These are phyloP conservation scores for Oceanodroma leucorhoa DNA, from an alignment of 2,797 vertebrate genomes.

Conservation along the genomic window DNA sequence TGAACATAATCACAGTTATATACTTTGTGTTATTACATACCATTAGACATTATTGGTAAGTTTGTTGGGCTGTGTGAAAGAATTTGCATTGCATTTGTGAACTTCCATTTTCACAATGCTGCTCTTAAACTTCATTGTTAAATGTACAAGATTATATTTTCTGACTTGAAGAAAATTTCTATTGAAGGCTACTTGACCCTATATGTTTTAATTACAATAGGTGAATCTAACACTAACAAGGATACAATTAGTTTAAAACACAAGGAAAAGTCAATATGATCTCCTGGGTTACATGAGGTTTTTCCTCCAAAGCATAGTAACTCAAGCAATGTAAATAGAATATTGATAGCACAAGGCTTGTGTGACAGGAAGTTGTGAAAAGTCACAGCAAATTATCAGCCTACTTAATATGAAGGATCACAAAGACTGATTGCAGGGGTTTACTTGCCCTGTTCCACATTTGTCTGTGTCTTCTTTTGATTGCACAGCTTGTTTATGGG, in stretches of 20 bases:
- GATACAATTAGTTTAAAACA: background rate
- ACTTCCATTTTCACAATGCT: background rate
- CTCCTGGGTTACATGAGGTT: background rate
- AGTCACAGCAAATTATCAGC: background rate
- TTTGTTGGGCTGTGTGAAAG: background rate
- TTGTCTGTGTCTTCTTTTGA: background rate
- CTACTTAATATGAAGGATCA: background rate
- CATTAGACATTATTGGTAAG: background rate
- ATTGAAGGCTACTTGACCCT: background rate
- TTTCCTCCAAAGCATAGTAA: background rate
- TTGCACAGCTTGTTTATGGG: background rate
- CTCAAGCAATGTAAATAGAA: background rate
- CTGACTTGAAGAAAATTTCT: background rate
- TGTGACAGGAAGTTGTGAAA: background rate
- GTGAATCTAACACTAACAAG: constrained; percentile 37
- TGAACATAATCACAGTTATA: background rate
- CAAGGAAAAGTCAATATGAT: background rate
- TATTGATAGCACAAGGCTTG: background rate
- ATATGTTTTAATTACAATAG: background rate
- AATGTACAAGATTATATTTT: background rate
- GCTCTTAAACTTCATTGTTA: background rate
- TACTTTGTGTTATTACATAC: background rate
- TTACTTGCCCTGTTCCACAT: background rate
- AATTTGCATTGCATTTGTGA: background rate
- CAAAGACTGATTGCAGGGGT: background rate